Base-by-base conservation (phyloP, 1,140 invertebrate species). In the Danaus melanippus region DNA sequence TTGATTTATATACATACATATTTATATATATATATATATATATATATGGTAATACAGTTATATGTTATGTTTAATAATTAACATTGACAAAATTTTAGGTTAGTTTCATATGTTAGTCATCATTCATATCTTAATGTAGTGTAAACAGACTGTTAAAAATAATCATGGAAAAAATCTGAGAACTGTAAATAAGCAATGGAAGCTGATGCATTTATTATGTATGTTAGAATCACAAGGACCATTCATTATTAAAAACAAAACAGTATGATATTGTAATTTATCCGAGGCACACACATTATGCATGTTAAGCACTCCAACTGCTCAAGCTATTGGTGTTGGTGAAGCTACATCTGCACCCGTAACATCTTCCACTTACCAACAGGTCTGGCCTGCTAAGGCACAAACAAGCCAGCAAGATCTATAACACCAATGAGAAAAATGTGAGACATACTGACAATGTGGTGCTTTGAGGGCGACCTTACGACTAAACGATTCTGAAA, bases 371-470 rank as follows among this genome's bases (percentile, higher is more conserved):
- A 90, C 89, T 90, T 90, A 90, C 89, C 89, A 90, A 89, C 86
- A 90, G 88, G 88, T 90, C 89, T 90, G 89, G 89, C 89, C 89
- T 90, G 84, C 87, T 88, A 89, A 90, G 89, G 89, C 89, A 90
- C 89, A 90, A 90, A 89, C 89, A 90, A 90, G 89, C 89, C 89
- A 90, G 89, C 89, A 90, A 90, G 88, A 90, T 90, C 89, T 90
- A 90, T 84, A 90, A 88, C 88, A 86, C 75, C 79, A 85, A 85
- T 66, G 74, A 84, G 73, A 82, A 82, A 74, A 69, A 77, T 76
- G 66, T 82, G 65, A 84, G 75, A 74, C 60, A 72, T 71, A 77
- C 68, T 75, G 69, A 72, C 67, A 77, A 80, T 82, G 79, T 80
- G 79, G 75, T 82, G 76, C 81, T 64, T n/a, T 75, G 52, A 59